phyloP scores from a whole-genome alignment of 2,797 vertebrate species.

The Lagodon rhomboides region DNA sequence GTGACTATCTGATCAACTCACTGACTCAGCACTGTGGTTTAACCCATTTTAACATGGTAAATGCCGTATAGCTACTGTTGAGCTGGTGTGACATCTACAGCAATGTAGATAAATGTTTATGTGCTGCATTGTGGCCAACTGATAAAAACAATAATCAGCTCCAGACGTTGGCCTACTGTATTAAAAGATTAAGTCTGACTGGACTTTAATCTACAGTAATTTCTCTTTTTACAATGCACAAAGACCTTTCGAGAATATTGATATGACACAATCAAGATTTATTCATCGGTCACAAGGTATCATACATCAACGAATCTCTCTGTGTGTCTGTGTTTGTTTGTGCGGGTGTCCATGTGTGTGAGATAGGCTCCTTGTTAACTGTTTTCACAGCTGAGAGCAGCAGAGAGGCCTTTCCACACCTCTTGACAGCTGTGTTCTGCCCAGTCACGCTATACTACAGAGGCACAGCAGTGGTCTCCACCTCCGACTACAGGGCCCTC shows the following conservation, averaged over 20 bases:
- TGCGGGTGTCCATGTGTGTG: neutral
- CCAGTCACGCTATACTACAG: constrained; percentile 74
- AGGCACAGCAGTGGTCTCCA: constrained; percentile 48
- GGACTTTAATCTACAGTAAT: constrained; percentile 2
- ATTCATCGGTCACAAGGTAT: constrained; percentile 23
- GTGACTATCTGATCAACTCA: neutral
- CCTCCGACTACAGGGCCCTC: constrained; percentile 60
- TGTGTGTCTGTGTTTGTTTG: constrained; percentile 1
- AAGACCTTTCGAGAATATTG: neutral
- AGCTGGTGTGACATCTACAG: constrained; percentile 17
- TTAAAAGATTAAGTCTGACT: neutral
- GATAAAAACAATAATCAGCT: constrained; percentile 15
- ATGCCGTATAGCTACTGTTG: constrained; percentile 23
- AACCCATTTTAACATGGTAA: constrained; percentile 4
- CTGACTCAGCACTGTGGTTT: neutral
- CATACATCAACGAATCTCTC: constrained; percentile 10
- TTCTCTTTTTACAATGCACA: neutral
- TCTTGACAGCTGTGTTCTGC: constrained; percentile 81
- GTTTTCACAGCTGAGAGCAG: constrained; percentile 84
- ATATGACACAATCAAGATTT: constrained; percentile 3
- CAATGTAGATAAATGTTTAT: neutral
- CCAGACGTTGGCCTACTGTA: too few relatives aligned
- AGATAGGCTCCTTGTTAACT: constrained; percentile 67
- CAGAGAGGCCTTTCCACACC: constrained; percentile 79
- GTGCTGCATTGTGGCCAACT: neutral